Percentiles rank a stretch among this genome's conserved stretches.
Evolutionary conservation across 2,113 vertebrate species (phyloP).

Genomic region (Daphoenositta chrysoptera): DNA sequence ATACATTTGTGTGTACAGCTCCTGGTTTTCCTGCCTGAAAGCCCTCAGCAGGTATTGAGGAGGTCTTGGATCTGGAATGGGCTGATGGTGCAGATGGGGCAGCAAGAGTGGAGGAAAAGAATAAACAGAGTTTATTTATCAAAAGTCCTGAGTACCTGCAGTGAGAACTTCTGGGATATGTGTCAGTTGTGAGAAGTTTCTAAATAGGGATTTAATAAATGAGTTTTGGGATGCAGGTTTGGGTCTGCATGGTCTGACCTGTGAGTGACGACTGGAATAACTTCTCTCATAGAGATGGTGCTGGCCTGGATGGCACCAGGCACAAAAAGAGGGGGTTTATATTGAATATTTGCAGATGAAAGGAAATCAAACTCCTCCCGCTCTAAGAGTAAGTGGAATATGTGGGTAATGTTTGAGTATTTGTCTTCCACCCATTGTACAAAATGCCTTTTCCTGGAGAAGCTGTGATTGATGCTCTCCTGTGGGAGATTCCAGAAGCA

Average conservation of each 20-base stretch:
- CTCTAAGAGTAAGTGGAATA: not conserved
- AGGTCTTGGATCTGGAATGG: not conserved
- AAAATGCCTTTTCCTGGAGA: not conserved
- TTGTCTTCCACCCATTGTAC: fast-evolving
- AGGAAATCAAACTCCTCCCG: not conserved
- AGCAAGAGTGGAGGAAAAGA: not conserved
- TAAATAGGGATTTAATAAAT: not conserved
- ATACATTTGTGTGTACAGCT: not conserved
- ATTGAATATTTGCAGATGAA: not conserved
- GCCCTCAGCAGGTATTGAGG: not conserved
- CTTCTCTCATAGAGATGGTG: not conserved
- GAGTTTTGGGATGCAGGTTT: not conserved
- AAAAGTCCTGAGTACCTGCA: not conserved
- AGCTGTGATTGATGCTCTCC: not conserved
- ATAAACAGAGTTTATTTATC: not conserved
- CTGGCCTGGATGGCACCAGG: not conserved
- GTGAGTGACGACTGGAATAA: not conserved
- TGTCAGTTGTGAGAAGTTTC: not conserved
- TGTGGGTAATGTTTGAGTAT: not conserved
- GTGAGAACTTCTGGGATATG: fast-evolving
- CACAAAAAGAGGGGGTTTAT: not conserved
- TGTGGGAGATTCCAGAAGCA: not conserved
- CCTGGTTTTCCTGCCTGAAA: not conserved
- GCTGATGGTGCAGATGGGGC: not conserved
- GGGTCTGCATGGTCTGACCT: not conserved